Percentiles rank a stretch among this genome's conserved stretches.
Conservation (phyloP, 2,113 vertebrate species). For the Tylochromis polylepis region DNA sequence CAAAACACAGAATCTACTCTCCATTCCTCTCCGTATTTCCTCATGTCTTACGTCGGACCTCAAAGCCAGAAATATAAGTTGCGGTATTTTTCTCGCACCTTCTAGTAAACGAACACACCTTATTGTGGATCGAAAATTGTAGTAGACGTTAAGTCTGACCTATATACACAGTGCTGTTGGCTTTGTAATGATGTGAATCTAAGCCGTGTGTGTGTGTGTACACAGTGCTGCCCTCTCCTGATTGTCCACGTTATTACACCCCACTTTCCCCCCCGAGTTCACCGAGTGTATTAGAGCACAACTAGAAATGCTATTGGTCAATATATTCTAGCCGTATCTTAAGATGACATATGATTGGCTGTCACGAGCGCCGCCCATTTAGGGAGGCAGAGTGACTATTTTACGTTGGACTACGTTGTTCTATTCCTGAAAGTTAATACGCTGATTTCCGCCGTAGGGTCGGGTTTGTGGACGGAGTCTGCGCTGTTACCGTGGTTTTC, state of each 20-base stretch:
- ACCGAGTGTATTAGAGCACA: not conserved
- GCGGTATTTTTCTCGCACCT: not conserved
- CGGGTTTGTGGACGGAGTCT: not conserved
- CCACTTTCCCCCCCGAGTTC: not conserved
- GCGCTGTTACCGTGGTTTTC: not conserved
- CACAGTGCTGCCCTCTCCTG: conserved; percentile 39
- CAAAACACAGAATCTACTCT: conserved; percentile 66
- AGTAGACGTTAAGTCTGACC: not conserved
- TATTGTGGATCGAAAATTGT: not conserved
- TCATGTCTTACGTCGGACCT: conserved; percentile 58
- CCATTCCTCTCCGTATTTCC: conserved; percentile 62
- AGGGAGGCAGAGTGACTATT: not conserved
- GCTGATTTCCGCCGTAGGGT: not conserved
- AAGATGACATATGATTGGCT: conserved; percentile 7
- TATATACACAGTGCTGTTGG: not conserved
- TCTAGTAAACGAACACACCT: not conserved
- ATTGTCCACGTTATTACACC: not conserved
- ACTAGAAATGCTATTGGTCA: conserved; percentile 14
- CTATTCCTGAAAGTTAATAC: conserved; percentile 36
- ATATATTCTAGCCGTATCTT: accelerated
- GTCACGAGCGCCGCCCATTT: not conserved
- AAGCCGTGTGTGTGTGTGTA: not conserved
- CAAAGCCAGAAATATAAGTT: not conserved
- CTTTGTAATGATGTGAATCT: not conserved
- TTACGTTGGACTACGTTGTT: not conserved